Evolutionary conservation across 1,140 invertebrate genomes (phyloP).

Genomic region (Ptiloglossa arizonensis): DNA sequence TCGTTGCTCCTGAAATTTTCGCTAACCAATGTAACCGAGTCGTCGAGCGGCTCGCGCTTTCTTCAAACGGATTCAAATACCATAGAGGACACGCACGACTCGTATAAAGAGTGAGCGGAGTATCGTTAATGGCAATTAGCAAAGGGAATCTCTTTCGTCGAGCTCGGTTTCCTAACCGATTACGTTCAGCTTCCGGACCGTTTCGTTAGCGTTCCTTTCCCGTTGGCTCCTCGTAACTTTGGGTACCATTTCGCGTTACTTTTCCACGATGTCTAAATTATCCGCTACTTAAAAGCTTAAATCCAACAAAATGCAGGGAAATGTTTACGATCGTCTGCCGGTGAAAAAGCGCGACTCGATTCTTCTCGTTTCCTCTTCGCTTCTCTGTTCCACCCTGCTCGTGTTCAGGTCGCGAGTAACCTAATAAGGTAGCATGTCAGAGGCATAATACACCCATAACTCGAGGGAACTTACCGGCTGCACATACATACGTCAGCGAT

Average conservation of each 20-base stretch:
- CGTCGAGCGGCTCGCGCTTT: too few relatives aligned
- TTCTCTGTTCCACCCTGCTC: not conserved
- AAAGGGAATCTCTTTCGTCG: not conserved
- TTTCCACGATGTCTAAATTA: too few relatives aligned
- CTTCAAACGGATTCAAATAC: too few relatives aligned
- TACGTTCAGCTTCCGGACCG: not conserved
- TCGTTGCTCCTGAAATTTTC: too few relatives aligned
- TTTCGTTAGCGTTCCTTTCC: not conserved
- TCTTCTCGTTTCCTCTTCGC: not conserved
- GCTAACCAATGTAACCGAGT: too few relatives aligned
- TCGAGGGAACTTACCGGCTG: conserved; percentile 50
- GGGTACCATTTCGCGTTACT: too few relatives aligned
- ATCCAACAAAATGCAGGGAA: not conserved
- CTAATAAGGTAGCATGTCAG: conserved; percentile 34
- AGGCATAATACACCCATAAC: conserved; percentile 45
- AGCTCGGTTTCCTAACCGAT: too few relatives aligned
- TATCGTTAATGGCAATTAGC: not conserved
- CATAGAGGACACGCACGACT: too few relatives aligned
- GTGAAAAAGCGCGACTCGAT: not conserved
- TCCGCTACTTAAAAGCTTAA: not conserved
- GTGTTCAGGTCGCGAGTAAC: conserved; percentile 2
- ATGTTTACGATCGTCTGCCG: not conserved
- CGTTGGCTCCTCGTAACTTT: too few relatives aligned
- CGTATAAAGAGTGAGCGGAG: too few relatives aligned
- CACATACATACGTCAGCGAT: conserved; percentile 51